Evolutionary conservation across 2,113 vertebrate species (phyloP).

Genomic region (Chiloscyllium plagiosum): DNA sequence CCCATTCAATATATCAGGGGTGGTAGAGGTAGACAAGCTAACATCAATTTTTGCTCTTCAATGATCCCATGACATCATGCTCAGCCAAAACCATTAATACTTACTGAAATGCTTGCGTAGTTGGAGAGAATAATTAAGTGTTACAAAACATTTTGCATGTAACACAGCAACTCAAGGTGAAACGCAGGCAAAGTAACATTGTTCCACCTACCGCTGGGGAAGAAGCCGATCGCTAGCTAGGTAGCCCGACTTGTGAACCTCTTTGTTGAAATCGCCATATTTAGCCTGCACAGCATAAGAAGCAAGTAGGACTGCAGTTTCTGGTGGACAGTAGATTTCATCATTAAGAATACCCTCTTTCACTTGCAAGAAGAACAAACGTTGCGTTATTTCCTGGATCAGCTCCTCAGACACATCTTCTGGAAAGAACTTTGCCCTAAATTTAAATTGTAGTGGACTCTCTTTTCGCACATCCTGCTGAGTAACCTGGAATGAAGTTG

Average conservation of each 20-base stretch:
- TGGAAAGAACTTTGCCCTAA: conserved; percentile 95
- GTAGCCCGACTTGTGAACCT: conserved; percentile 84
- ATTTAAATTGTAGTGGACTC: conserved; percentile 92
- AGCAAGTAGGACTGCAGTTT: conserved; percentile 89
- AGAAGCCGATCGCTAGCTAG: conserved; percentile 86
- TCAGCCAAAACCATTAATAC: background rate
- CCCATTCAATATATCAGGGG: too few relatives aligned
- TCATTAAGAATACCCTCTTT: conserved; percentile 96
- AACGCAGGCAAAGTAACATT: background rate
- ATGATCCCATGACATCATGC: background rate
- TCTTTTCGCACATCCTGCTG: conserved; percentile 96
- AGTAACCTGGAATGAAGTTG: conserved; percentile 70
- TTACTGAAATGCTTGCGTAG: background rate
- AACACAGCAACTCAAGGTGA: background rate
- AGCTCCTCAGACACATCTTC: conserved; percentile 96
- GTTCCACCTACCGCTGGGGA: conserved; percentile 79
- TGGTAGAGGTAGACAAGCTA: too few relatives aligned
- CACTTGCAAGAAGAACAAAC: conserved; percentile 96
- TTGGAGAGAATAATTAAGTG: background rate
- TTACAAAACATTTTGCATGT: background rate
- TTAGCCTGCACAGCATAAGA: conserved; percentile 94
- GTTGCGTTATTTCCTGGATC: conserved; percentile 96
- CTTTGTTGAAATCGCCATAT: conserved; percentile 85
- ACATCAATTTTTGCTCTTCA: background rate
- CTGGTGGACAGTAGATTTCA: conserved; percentile 96